These are phyloP conservation scores for Dryoscopus gambensis DNA, from an alignment of 2,113 vertebrate genomes.

Conservation along the genomic window DNA sequence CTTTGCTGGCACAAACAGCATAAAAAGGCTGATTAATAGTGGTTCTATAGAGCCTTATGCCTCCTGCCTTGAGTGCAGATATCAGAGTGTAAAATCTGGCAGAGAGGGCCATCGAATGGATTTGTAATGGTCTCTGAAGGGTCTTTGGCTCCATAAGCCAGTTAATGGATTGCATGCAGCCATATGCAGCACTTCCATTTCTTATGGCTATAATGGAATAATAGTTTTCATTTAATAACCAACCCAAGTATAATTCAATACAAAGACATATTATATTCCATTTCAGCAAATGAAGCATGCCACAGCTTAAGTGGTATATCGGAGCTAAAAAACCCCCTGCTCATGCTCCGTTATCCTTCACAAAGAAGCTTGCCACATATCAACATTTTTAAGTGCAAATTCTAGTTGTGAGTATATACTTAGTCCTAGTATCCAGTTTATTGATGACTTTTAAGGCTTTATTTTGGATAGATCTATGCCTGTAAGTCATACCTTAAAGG, in stretches of 20 bases:
- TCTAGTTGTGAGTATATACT: neutral
- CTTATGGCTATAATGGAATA: neutral
- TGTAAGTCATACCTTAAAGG: neutral
- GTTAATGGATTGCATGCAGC: constrained; percentile 32
- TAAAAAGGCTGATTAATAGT: neutral
- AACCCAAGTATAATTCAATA: constrained; percentile 27
- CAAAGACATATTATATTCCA: neutral
- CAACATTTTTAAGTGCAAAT: neutral
- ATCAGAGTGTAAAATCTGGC: neutral
- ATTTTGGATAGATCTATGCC: neutral
- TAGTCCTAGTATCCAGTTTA: neutral
- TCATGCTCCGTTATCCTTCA: neutral
- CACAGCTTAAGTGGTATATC: neutral
- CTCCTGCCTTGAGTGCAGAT: neutral
- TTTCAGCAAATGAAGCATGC: neutral
- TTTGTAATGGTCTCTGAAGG: constrained; percentile 31
- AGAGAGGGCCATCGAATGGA: neutral
- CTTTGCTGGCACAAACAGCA: neutral
- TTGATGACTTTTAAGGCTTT: neutral
- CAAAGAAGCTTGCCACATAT: neutral
- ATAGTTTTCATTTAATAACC: constrained; percentile 56
- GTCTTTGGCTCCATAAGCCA: neutral
- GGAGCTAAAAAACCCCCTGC: neutral
- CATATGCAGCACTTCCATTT: constrained; percentile 3
- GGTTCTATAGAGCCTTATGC: neutral